These are phyloP conservation scores for Amblyopsis rosae DNA, from an alignment of 2,113 vertebrate genomes.

Conservation along the genomic window DNA sequence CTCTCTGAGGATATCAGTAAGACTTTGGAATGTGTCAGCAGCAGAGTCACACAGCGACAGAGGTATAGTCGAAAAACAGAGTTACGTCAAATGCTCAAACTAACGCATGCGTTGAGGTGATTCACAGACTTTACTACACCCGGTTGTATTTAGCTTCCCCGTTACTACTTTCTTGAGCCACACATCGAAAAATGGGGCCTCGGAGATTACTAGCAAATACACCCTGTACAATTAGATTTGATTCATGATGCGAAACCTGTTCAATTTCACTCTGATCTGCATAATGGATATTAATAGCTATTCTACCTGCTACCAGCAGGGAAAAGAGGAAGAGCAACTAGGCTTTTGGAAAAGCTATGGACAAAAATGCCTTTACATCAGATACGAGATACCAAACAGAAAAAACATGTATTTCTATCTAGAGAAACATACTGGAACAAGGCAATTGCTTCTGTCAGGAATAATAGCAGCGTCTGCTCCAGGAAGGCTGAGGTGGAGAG, in stretches of 20 bases:
- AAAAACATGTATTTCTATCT: slow-evolving; percentile 11
- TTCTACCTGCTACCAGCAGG: slow-evolving; percentile 1
- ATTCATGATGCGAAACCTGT: not conserved
- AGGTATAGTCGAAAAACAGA: not conserved
- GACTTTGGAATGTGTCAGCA: slow-evolving; percentile 62
- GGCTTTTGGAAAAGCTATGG: slow-evolving; percentile 52
- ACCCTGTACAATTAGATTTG: slow-evolving; percentile 21
- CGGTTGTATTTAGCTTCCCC: slow-evolving; percentile 15
- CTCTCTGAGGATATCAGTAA: slow-evolving; percentile 73
- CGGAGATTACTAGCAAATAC: slow-evolving; percentile 36
- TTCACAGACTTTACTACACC: slow-evolving; percentile 22
- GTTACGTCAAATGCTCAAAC: slow-evolving; percentile 12
- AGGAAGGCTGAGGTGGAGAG: not conserved
- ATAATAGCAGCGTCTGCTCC: slow-evolving; percentile 20
- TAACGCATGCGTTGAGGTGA: slow-evolving; percentile 40
- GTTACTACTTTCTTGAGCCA: slow-evolving; percentile 16
- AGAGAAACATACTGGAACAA: slow-evolving; percentile 24
- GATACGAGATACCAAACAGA: too few species aligned
- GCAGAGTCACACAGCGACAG: not conserved
- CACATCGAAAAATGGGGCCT: slow-evolving; percentile 27
- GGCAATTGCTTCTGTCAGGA: slow-evolving; percentile 15
- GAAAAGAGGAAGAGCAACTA: slow-evolving; percentile 17
- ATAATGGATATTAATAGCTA: not conserved
- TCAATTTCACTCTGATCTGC: slow-evolving; percentile 31
- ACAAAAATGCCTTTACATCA: slow-evolving; percentile 26